Evolutionary conservation across 2,888 invertebrate genomes (phyloP), one percentile per base, ranked within the genome.

Genomic region (Iphiclides podalirius): DNA sequence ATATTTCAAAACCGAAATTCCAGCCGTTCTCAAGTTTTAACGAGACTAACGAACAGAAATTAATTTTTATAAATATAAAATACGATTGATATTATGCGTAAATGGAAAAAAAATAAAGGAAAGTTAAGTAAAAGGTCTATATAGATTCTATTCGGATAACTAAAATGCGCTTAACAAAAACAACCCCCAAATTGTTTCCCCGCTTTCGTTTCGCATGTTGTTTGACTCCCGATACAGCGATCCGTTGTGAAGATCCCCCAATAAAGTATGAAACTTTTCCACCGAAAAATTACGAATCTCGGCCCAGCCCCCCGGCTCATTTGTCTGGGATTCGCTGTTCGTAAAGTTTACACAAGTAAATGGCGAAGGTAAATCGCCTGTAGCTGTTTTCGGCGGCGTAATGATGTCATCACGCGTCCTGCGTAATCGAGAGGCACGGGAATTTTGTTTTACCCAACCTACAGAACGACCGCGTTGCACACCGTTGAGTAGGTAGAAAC

Each of bases 381-480:
- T 74, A 70, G 75, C 70, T 77, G 72, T 78, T 82, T 74, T 71
- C 70, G 67, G 68, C 70, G 67, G 64, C 45, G 58, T 79, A 78
- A 82, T 80, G 82, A 79, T 75, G 75, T 79, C 80, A 79, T 83
- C 74, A 69, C 64, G 65, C 64, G 70, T 63, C 67, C 69, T 61
- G 63, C 65, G 67, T 75, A 76, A 76, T 76, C 70, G 74, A 67
- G 70, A 67, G 61, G 59, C 47, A 58, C 63, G 68, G 55, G 63
- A 66, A 67, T 74, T 75, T 72, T 69, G 67, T 66, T 64, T 59
- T 61, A 57, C 55, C 60, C 64, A 55, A 50, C 48, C 59, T 52
- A 54, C 47, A 57, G 47, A 47, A 41, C 26, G 47, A 39, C 47
- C 39, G 49, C n/a, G 44, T 8, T 11, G 51, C 47, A 71, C 63